Percentiles rank a stretch among this genome's conserved stretches.
phyloP scores from a whole-genome alignment of 2,888 invertebrate species.

The Clivina fossor region DNA sequence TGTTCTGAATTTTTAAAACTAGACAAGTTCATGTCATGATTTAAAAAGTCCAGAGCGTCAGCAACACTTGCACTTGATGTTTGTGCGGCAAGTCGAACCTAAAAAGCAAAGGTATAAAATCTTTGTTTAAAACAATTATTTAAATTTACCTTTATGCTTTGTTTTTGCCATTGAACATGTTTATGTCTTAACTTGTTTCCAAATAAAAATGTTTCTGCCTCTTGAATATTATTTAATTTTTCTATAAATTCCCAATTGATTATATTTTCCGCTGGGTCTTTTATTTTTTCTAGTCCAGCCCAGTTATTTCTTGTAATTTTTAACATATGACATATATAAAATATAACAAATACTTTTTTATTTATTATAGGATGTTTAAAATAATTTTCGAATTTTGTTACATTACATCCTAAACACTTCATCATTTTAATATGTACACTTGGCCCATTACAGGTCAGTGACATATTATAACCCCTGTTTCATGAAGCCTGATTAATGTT shows the following conservation, averaged over 20 bases:
- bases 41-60: constrained; percentile 4
- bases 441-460: constrained; percentile 2
- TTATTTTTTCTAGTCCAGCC: background rate
- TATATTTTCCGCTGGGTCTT: background rate
- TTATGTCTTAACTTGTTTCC: background rate
- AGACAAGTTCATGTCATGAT: background rate
- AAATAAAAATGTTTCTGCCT: background rate
- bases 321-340: background rate
- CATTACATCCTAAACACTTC: background rate
- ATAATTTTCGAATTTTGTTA: background rate
- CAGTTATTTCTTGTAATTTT: background rate
- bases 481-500: background rate
- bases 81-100: constrained; percentile 4
- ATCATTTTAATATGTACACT: constrained; percentile 1
- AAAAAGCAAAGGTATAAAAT: background rate
- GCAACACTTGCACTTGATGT: constrained; percentile 5
- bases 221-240: background rate
- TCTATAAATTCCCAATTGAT: background rate
- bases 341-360: constrained; percentile 4
- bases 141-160: constrained; percentile 2
- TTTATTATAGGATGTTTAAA: background rate
- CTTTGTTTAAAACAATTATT: background rate
- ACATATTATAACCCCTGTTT: background rate
- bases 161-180: constrained; percentile 1
- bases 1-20: constrained; percentile 1